A percentile compares a stretch with the other conserved stretches of the same genome.
Conservation (phyloP, 1,140 invertebrate species). For the Sminthurides bifidus region DNA sequence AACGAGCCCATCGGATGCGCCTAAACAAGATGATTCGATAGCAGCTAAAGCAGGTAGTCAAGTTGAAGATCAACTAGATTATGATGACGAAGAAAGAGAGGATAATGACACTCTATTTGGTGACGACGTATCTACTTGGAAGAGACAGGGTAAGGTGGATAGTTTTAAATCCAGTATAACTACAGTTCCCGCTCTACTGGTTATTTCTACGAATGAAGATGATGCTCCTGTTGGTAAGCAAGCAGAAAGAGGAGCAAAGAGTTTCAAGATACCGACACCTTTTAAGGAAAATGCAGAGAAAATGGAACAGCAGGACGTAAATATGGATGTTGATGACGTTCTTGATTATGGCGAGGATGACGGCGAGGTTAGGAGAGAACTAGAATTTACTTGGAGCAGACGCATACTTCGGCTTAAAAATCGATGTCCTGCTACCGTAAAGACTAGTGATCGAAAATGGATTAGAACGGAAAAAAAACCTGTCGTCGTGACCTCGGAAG, state of each 20-base stretch:
- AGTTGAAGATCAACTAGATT: neutral
- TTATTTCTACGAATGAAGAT: neutral
- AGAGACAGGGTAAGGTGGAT: too few species aligned
- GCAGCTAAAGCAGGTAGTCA: neutral
- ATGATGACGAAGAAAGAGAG: neutral
- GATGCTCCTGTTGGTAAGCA: too few species aligned
- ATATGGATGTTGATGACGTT: conserved; percentile 20
- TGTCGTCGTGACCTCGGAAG: conserved; percentile 9
- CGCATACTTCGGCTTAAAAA: conserved; percentile 17
- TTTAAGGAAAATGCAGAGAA: neutral
- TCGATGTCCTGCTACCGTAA: conserved; percentile 1
- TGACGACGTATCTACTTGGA: neutral
- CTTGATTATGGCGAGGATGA: conserved; percentile 30
- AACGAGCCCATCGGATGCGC: neutral
- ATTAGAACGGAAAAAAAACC: too few species aligned
- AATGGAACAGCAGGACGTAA: neutral
- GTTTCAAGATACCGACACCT: too few species aligned
- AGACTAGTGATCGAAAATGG: conserved; percentile 3
- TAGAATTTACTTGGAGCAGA: conserved; percentile 18
- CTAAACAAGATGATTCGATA: neutral
- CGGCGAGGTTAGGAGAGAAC: conserved; percentile 8
- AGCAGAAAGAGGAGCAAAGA: too few species aligned
- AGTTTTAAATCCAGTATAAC: too few species aligned
- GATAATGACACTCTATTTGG: conserved; percentile 2
- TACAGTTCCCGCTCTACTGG: too few species aligned